Percentiles rank a stretch among this genome's conserved stretches.
These are phyloP conservation scores for Eunapius fragilis DNA, from an alignment of 37 sponge, comb jelly and placozoan genomes.

Conservation along the genomic window DNA sequence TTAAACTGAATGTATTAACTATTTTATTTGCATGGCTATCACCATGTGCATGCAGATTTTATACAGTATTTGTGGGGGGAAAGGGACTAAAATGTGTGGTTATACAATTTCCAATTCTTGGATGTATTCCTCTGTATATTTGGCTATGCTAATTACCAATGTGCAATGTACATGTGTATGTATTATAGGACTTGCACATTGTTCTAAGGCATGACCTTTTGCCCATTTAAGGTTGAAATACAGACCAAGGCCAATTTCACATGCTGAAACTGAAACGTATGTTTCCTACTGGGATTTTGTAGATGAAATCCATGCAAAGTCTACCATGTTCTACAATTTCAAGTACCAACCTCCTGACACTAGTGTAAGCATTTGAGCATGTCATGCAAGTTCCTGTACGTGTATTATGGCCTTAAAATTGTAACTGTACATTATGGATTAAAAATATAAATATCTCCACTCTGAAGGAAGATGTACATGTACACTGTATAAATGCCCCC, in stretches of 20 bases:
- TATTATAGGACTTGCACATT: not conserved
- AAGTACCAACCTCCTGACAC: conserved; percentile 36
- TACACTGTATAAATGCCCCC: not conserved
- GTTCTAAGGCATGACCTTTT: not conserved
- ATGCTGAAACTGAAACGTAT: conserved; percentile 16
- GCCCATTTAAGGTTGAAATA: not conserved
- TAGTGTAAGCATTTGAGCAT: conserved; percentile 8
- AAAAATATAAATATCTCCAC: too few species aligned
- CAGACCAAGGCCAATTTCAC: not conserved
- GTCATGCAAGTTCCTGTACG: too few species aligned
- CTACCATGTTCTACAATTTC: conserved; percentile 77
- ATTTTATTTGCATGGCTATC: not conserved
- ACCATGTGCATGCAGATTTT: too few species aligned
- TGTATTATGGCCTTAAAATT: too few species aligned
- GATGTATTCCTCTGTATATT: too few species aligned
- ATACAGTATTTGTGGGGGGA: too few species aligned
- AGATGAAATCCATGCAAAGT: conserved; percentile 32
- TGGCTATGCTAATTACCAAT: too few species aligned
- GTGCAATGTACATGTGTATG: not conserved
- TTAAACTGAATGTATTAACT: not conserved
- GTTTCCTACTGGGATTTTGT: conserved; percentile 67
- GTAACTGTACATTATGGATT: too few species aligned
- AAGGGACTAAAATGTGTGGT: too few species aligned
- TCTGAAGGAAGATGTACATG: too few species aligned
- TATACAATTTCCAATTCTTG: too few species aligned